These are phyloP conservation scores for Copsychus sechellarum DNA, from an alignment of 2,113 vertebrate species.

Conservation along the genomic window DNA sequence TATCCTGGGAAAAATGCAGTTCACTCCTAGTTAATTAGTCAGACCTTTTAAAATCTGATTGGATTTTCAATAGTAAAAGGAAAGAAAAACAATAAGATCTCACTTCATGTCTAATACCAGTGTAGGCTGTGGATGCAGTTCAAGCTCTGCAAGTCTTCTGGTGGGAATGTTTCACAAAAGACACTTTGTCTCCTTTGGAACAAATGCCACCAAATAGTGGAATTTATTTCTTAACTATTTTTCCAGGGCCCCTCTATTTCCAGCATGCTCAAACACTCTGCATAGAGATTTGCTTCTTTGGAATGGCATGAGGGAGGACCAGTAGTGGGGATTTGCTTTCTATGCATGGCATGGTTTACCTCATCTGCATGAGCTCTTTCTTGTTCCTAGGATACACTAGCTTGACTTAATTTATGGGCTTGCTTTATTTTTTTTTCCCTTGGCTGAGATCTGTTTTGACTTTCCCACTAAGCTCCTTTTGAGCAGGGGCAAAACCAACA, in stretches of 20 bases:
- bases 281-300: slow-evolving; percentile 36
- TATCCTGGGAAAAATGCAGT: not conserved
- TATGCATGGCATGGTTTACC: slow-evolving; percentile 41
- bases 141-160: slow-evolving; percentile 47
- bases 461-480: slow-evolving; percentile 56
- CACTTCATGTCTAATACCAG: slow-evolving; percentile 29
- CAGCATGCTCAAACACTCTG: slow-evolving; percentile 21
- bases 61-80: not conserved
- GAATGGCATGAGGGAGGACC: slow-evolving; percentile 24
- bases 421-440: slow-evolving; percentile 53
- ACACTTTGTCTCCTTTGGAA: slow-evolving; percentile 68
- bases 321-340: slow-evolving; percentile 35
- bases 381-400: slow-evolving; percentile 44
- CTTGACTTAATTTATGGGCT: slow-evolving; percentile 56
- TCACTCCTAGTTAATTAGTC: not conserved
- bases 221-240: slow-evolving; percentile 64
- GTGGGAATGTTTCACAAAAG: slow-evolving; percentile 61
- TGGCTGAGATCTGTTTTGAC: slow-evolving; percentile 47
- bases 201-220: slow-evolving; percentile 52
- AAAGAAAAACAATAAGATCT: slow-evolving; percentile 34
- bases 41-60: not conserved
- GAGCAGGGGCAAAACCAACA: slow-evolving; percentile 51
- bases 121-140: not conserved
- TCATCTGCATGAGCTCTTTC: slow-evolving; percentile 19
- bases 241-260: slow-evolving; percentile 22